Conservation (phyloP, 2,888 invertebrate species). For the Mythimna albipuncta region DNA sequence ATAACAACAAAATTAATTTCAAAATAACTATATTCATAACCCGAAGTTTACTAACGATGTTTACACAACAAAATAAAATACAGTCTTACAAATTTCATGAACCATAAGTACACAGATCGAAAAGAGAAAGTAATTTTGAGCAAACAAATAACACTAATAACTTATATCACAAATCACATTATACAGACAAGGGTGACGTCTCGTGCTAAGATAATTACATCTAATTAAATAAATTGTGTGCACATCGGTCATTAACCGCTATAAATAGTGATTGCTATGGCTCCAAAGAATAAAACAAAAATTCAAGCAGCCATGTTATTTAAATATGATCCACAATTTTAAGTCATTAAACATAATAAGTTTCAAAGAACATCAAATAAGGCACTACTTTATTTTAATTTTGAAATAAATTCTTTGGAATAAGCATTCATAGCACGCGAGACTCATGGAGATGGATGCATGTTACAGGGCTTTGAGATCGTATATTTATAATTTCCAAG, state of each 20-base stretch:
- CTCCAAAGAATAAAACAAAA: conserved; percentile 33
- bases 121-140: conserved; percentile 83
- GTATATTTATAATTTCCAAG: conserved; percentile 69
- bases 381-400: conserved; percentile 76
- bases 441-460: conserved; percentile 71
- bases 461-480: conserved; percentile 70
- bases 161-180: conserved; percentile 86
- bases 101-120: conserved; percentile 88
- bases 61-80: conserved; percentile 89
- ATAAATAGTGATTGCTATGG: conserved; percentile 18
- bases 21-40: conserved; percentile 90
- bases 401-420: conserved; percentile 60
- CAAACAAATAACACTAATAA: conserved; percentile 82
- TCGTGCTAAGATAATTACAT: conserved; percentile 68
- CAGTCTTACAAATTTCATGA: conserved; percentile 90
- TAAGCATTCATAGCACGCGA: conserved; percentile 69
- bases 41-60: conserved; percentile 88
- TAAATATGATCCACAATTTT: conserved; percentile 37
- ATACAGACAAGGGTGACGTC: conserved; percentile 77
- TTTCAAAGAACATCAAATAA: conserved; percentile 74
- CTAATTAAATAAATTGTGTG: conserved; percentile 54
- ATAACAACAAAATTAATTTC: conserved; percentile 75
- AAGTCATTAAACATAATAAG: conserved; percentile 44
- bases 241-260: conserved; percentile 20
- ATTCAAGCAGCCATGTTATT: conserved; percentile 29